phyloP scores from a whole-genome alignment of 2,888 invertebrate species.

The Oegoconia quadripuncta region DNA sequence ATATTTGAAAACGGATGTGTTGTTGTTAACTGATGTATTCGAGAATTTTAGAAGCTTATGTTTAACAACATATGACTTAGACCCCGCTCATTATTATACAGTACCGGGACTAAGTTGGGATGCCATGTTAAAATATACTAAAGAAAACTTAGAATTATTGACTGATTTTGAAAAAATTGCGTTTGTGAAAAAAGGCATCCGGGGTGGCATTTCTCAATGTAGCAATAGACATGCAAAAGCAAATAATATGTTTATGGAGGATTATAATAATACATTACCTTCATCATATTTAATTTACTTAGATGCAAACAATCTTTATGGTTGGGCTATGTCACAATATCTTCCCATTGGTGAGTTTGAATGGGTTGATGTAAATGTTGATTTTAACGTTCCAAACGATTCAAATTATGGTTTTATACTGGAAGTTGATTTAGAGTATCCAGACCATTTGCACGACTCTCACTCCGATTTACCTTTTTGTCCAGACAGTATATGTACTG shows the following conservation, averaged over 20 bases:
- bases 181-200: slow-evolving; percentile 20
- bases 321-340: slow-evolving; percentile 35
- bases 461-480: slow-evolving; percentile 30
- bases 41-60: slow-evolving; percentile 38
- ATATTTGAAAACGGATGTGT: slow-evolving; percentile 35
- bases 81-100: slow-evolving; percentile 26
- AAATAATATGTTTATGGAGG: slow-evolving; percentile 32
- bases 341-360: slow-evolving; percentile 32
- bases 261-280: slow-evolving; percentile 22
- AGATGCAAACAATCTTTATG: slow-evolving; percentile 43
- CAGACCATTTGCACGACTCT: slow-evolving; percentile 24
- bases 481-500: slow-evolving; percentile 16
- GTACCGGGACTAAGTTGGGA: slow-evolving; percentile 29
- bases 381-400: slow-evolving; percentile 15
- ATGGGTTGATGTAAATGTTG: slow-evolving; percentile 25
- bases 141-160: slow-evolving; percentile 19
- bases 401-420: slow-evolving; percentile 21
- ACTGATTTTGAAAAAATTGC: slow-evolving; percentile 20
- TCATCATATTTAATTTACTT: slow-evolving; percentile 31
- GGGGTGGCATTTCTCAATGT: slow-evolving; percentile 24
- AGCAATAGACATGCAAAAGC: slow-evolving; percentile 30
- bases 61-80: slow-evolving; percentile 24
- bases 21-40: slow-evolving; percentile 35
- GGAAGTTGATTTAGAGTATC: slow-evolving; percentile 36
- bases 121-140: slow-evolving; percentile 24